These are phyloP conservation scores for Hippopotamyrus pictus DNA, from an alignment of 2,797 vertebrate species.

Conservation along the genomic window DNA sequence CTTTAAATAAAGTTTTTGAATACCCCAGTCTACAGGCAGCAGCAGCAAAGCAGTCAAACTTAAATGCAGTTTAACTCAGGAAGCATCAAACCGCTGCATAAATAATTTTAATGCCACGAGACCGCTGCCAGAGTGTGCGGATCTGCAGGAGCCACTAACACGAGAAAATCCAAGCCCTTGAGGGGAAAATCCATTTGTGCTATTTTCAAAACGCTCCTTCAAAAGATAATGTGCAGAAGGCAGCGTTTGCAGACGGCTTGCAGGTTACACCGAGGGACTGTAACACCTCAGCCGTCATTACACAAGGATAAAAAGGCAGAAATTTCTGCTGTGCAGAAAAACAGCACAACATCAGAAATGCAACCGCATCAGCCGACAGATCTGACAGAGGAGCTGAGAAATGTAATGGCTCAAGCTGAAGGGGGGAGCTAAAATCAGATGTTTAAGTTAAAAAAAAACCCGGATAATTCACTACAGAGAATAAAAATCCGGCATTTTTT, in stretches of 20 bases:
- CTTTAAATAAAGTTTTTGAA: neutral
- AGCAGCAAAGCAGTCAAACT: neutral
- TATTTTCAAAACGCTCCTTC: constrained; percentile 7
- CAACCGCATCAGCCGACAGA: neutral
- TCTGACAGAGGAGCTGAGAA: neutral
- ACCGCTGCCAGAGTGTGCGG: neutral
- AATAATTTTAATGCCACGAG: constrained; percentile 1
- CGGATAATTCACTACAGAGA: neutral
- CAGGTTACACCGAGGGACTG: constrained; percentile 3
- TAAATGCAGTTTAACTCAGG: neutral
- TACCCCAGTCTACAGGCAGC: neutral
- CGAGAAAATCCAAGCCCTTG: neutral
- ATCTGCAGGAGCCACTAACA: neutral
- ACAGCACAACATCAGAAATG: neutral
- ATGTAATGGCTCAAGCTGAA: neutral
- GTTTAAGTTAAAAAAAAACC: neutral
- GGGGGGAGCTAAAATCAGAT: neutral
- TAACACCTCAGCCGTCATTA: constrained; percentile 1
- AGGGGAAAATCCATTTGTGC: constrained; percentile 6
- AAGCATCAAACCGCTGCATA: neutral
- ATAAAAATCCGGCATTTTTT: neutral
- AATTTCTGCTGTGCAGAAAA: neutral
- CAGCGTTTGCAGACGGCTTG: neutral
- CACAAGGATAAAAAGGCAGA: neutral
- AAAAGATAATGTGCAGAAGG: neutral